Evolutionary conservation across 1,140 invertebrate species (phyloP), one percentile per base, ranked within the genome.

Genomic region (Brachionus koreanus): DNA sequence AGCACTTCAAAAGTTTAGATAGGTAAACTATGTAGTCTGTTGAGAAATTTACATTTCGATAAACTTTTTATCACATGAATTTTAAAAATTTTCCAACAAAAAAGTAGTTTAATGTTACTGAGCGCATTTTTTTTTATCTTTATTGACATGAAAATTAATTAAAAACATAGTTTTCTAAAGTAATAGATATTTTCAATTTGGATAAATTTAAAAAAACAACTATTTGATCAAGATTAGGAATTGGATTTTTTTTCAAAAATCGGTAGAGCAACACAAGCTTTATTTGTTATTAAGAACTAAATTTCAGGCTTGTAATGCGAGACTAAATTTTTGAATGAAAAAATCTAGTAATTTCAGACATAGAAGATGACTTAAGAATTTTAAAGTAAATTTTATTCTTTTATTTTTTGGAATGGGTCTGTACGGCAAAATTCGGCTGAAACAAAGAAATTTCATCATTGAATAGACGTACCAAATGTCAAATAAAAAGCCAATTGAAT

Each of bases 1-100:
- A 69, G 33, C 65, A 69, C 65, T 69, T 69, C 65, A 69, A 69
- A 69, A 69, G 37, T 9, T 37, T 37, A 69, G 65, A 69, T 69
- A 69, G 65, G 65, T 69, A 69, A 69, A 69, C 65, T 69, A 69
- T 69, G 33, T 9, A 19, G 19, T 69, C 9, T 69, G 35, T 9
- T 57, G 37, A 69, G 37, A 39, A 69, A 35, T 69, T 69, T 69
- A 39, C 29, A 29, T 37, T 69, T 39, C 33, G 39, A 42, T 16
- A 23, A 5, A 39, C 10, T 69, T 16, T 16, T 39, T 39, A 16
- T 69, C 65, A 39, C 16, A 69, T 37, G 65, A 69, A 39, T 19
- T 39, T 10, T 7, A 57, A 57, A 57, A 57, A 57, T 57, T 57
- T 57, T 2, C 49, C 49, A 57, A 57, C 12, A 16, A n/a, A n/a